Base-by-base conservation (phyloP, 2,888 invertebrate species). In the Axea sp. region DNA sequence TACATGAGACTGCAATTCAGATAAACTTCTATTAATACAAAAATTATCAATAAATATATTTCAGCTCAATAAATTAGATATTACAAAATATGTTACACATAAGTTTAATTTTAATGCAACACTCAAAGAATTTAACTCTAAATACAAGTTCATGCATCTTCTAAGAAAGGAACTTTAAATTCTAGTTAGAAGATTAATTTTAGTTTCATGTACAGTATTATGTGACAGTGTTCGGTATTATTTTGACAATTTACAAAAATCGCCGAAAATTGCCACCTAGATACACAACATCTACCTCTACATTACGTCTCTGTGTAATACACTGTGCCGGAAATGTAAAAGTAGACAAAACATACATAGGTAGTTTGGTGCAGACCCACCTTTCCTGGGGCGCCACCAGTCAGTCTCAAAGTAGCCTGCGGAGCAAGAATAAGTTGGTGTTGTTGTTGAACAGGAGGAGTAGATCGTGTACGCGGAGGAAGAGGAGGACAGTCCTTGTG, bases 311-410 rank as follows among this genome's bases (percentile, higher is more conserved):
- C 67, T 71, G 39, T 47, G 72, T 57, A 45, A 72, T 65, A 67
- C 67, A 77, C 53, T 62, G 77, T 79, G 76, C 74, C 71, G 73
- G 75, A 71, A 64, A 71, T 71, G 69, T 69, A 74, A 75, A 65
- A 75, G 59, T 71, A 75, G 69, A 75, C 76, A 75, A 49, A 77
- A n/a, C 78, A 77, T 74, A 74, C 78, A 78, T 75, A 73, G 53
- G 72, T 73, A 87, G 86, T 86, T 87, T 87, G 87, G 87, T 87
- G 87, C 84, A 87, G 89, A 91, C 91, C 92, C 93, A 96, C 96
- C 96, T 96, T 96, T 96, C 89, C 96, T 93, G 89, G 96, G 96
- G 91, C 96, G 94, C 95, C 96, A 96, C 96, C 96, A 96, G 92
- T 96, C 96, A 84, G 86, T 87, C 94, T 96, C 96, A 94, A 95